These are phyloP conservation scores for Synanthedon myopaeformis DNA, from an alignment of 2,888 invertebrate species.

Conservation along the genomic window DNA sequence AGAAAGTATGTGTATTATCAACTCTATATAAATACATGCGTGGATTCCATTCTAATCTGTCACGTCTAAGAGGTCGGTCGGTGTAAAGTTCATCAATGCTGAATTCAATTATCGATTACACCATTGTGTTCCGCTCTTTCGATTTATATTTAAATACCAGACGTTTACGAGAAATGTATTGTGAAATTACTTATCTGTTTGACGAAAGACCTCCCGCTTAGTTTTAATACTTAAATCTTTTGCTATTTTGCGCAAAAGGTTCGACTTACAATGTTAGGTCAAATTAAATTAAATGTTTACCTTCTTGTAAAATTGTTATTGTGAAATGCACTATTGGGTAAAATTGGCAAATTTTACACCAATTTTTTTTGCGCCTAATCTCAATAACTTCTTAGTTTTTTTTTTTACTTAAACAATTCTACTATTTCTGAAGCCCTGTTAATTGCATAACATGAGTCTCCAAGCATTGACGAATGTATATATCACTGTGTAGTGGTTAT, in stretches of 20 bases:
- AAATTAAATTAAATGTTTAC: conserved; percentile 1
- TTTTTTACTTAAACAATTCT: too few species aligned
- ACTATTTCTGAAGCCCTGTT: too few species aligned
- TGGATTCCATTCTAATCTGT: conserved; percentile 68
- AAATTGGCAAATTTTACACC: too few species aligned
- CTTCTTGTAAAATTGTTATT: background rate
- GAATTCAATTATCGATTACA: conserved; percentile 71
- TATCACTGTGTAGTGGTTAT: too few species aligned
- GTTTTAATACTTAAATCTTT: conserved; percentile 12
- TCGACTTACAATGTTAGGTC: conserved; percentile 6
- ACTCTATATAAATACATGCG: conserved; percentile 32
- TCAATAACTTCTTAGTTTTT: too few species aligned
- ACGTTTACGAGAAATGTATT: conserved; percentile 64
- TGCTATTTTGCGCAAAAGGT: conserved; percentile 2
- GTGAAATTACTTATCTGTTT: conserved; percentile 61
- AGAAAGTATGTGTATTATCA: conserved; percentile 13
- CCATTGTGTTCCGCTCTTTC: conserved; percentile 67
- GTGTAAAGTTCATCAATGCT: conserved; percentile 71
- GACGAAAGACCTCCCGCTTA: conserved; percentile 52
- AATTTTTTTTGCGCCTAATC: too few species aligned
- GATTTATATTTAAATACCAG: conserved; percentile 70
- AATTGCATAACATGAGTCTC: too few species aligned
- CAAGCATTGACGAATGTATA: too few species aligned
- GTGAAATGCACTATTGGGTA: too few species aligned
- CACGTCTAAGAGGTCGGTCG: conserved; percentile 65